Conservation (phyloP, 2,888 invertebrate genomes). For the Drosophila bunnanda region DNA sequence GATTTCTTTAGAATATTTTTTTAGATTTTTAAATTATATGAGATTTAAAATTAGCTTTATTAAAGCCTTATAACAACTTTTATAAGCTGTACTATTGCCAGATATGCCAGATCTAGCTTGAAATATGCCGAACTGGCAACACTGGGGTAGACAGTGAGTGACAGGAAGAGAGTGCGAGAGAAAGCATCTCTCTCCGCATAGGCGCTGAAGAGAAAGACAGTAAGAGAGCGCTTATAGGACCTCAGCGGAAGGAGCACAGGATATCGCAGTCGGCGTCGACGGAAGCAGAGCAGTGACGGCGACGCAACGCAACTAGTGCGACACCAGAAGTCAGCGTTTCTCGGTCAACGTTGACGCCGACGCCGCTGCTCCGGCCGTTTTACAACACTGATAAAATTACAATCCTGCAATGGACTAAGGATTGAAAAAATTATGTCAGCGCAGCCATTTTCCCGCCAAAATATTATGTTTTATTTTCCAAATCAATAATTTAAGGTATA, state of each 20-base stretch:
- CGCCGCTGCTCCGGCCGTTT: not conserved
- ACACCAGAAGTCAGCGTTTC: conserved; percentile 2
- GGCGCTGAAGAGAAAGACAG: not conserved
- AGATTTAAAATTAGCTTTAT: too few relatives aligned
- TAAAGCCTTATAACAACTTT: too few relatives aligned
- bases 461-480: not conserved
- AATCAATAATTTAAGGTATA: not conserved
- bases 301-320: conserved; percentile 34
- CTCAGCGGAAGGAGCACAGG: conserved; percentile 23
- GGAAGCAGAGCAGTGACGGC: conserved; percentile 10
- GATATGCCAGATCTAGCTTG: too few relatives aligned
- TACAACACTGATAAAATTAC: conserved; percentile 13
- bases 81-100: too few relatives aligned
- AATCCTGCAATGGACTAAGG: conserved; percentile 16
- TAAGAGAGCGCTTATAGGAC: conserved; percentile 13
- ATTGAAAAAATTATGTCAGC: conserved; percentile 23
- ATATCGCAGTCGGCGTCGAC: conserved; percentile 13
- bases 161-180: not conserved
- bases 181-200: not conserved
- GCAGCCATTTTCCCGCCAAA: conserved; percentile 3
- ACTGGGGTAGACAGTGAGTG: not conserved
- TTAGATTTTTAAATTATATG: too few relatives aligned
- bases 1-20: too few relatives aligned
- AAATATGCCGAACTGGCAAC: too few relatives aligned
- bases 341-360: conserved; percentile 10